These are phyloP conservation scores for Cephus spinipes DNA, from an alignment of 2,888 invertebrate species.

Conservation along the genomic window DNA sequence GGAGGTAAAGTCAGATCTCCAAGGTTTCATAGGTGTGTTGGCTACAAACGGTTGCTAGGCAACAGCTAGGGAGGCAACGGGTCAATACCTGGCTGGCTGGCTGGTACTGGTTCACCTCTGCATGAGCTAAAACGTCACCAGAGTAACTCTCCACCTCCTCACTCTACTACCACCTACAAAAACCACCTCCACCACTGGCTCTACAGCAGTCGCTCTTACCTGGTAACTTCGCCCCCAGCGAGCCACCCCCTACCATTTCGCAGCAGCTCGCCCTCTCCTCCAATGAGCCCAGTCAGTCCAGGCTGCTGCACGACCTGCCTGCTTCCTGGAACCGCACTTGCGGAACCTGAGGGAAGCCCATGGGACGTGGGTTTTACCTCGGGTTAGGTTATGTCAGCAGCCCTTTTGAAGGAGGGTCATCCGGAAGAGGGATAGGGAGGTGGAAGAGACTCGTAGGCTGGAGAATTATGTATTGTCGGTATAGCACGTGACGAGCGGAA, in stretches of 20 bases:
- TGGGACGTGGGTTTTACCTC: slow-evolving; percentile 1
- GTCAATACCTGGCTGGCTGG: slow-evolving; percentile 65
- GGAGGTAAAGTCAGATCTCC: slow-evolving; percentile 63
- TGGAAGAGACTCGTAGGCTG: slow-evolving; percentile 1
- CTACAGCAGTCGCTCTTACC: slow-evolving; percentile 21
- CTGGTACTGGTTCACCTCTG: slow-evolving; percentile 43
- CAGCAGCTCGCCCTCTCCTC: slow-evolving; percentile 53
- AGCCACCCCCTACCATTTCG: slow-evolving; percentile 31
- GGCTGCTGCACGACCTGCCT: slow-evolving; percentile 7
- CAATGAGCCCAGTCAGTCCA: slow-evolving; percentile 41
- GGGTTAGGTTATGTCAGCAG: slow-evolving; percentile 1
- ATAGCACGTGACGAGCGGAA: slow-evolving; percentile 18
- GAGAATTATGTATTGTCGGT: slow-evolving; percentile 15
- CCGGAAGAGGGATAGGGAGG: background rate
- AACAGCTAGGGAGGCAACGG: slow-evolving; percentile 63
- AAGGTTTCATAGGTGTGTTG: slow-evolving; percentile 66
- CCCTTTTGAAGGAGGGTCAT: background rate
- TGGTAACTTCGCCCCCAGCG: slow-evolving; percentile 26
- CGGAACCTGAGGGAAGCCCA: slow-evolving; percentile 25
- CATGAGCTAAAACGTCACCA: slow-evolving; percentile 50
- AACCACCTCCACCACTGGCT: slow-evolving; percentile 20
- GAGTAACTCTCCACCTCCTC: slow-evolving; percentile 40
- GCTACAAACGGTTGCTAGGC: slow-evolving; percentile 64
- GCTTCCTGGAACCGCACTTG: slow-evolving; percentile 55
- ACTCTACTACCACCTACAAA: slow-evolving; percentile 40